These are phyloP conservation scores for Aleiodes leptofemur DNA, from an alignment of 2,888 invertebrate genomes.

Conservation along the genomic window DNA sequence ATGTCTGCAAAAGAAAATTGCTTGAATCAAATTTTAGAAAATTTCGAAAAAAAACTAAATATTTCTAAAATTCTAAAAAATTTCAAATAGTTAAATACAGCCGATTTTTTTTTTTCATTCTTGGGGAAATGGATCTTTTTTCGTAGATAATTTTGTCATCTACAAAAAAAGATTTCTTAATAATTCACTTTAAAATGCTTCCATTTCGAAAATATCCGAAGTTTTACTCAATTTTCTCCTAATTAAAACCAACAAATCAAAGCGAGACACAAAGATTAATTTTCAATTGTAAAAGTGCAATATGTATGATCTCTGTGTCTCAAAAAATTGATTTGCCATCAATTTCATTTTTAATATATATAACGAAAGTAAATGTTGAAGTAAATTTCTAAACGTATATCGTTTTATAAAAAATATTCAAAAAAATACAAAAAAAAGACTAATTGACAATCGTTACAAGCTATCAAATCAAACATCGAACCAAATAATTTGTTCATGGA, in stretches of 20 bases:
- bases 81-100: too few species aligned
- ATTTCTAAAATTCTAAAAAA: too few species aligned
- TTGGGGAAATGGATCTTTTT: too few species aligned
- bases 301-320: slow-evolving; percentile 41
- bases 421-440: slow-evolving; percentile 48
- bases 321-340: slow-evolving; percentile 2
- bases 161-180: too few species aligned
- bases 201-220: too few species aligned
- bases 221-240: slow-evolving; percentile 17
- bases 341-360: slow-evolving; percentile 30
- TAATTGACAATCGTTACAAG: slow-evolving; percentile 66
- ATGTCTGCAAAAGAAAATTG: too few species aligned
- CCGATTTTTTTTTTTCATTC: too few species aligned
- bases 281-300: slow-evolving; percentile 49
- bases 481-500: slow-evolving; percentile 60
- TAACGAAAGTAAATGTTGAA: slow-evolving; percentile 25
- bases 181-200: slow-evolving; percentile 12
- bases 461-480: slow-evolving; percentile 68
- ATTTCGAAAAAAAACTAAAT: too few species aligned
- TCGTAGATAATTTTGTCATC: too few species aligned
- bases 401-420: slow-evolving; percentile 20
- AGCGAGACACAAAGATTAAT: slow-evolving; percentile 42
- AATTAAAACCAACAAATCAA: slow-evolving; percentile 51
- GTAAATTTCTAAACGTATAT: slow-evolving; percentile 7
- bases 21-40: too few species aligned